phyloP scores from a whole-genome alignment of 2,113 vertebrate genomes.

The Pandion haliaetus region DNA sequence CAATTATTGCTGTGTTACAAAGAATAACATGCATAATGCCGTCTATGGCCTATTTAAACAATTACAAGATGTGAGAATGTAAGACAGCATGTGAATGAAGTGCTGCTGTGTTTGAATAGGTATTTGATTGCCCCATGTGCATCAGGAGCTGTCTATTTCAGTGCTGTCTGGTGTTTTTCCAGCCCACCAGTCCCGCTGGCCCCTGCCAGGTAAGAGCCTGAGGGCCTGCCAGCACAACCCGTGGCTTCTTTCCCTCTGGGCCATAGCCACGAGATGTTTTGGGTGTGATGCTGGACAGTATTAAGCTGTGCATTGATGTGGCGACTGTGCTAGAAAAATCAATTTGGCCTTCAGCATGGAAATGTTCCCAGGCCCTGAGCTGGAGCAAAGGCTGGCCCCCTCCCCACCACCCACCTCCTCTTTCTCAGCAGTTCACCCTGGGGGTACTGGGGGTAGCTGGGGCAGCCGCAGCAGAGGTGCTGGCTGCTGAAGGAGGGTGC shows the following conservation, averaged over 20 bases:
- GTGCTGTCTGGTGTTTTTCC: background rate
- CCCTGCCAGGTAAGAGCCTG: background rate
- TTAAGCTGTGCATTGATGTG: background rate
- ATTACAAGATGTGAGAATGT: background rate
- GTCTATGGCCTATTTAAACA: background rate
- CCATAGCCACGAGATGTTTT: fast-evolving
- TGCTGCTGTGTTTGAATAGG: background rate
- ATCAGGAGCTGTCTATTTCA: background rate
- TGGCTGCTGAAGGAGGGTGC: background rate
- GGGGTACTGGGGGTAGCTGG: background rate
- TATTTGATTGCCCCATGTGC: background rate
- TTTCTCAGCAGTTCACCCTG: background rate
- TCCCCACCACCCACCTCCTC: background rate
- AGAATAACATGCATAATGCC: background rate
- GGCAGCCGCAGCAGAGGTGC: fast-evolving
- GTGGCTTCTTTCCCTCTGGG: background rate
- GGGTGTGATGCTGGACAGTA: background rate
- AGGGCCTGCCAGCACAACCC: background rate
- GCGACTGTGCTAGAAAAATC: background rate
- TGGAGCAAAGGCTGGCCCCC: fast-evolving
- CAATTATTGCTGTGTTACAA: background rate
- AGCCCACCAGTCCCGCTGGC: background rate
- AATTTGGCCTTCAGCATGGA: background rate
- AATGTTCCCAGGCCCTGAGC: background rate
- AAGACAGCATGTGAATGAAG: background rate